Evolutionary conservation across 2,113 vertebrate genomes (phyloP).

Genomic region (Rhynchopsitta pachyrhyncha): DNA sequence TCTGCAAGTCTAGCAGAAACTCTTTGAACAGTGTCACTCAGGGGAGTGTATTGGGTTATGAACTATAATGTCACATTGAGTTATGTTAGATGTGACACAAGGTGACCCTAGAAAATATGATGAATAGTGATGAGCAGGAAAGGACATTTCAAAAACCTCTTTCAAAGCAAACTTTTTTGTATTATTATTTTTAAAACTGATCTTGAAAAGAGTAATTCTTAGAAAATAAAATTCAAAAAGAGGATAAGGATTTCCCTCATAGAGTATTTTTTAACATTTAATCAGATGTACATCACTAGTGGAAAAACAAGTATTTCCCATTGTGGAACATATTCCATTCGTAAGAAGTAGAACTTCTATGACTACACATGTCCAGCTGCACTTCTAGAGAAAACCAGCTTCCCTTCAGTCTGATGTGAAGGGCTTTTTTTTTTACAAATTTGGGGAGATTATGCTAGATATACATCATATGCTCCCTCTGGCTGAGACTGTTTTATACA

Average conservation of each 20-base stretch:
- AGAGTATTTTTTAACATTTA: background rate
- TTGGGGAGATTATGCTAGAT: conserved; percentile 1
- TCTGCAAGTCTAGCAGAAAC: background rate
- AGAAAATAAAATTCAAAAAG: background rate
- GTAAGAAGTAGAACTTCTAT: background rate
- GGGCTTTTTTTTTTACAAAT: conserved; percentile 34
- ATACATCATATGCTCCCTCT: conserved; percentile 53
- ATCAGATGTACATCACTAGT: background rate
- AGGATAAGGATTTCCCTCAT: background rate
- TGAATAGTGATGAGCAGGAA: conserved; percentile 41
- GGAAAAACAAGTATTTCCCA: background rate
- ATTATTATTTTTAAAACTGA: background rate
- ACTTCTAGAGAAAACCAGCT: conserved; percentile 1
- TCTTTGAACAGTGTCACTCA: background rate
- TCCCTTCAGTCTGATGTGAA: background rate
- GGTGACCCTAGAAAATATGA: conserved; percentile 27
- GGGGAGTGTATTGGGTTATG: conserved; percentile 13
- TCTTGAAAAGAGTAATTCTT: background rate
- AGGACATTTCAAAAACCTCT: conserved; percentile 56
- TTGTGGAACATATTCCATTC: background rate
- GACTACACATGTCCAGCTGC: background rate
- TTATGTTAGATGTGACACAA: conserved; percentile 53
- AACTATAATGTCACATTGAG: conserved; percentile 37
- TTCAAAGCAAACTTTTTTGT: background rate
- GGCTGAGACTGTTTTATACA: background rate